Evolutionary conservation across 2,797 vertebrate species (phyloP).

Genomic region (Enteromius trimaculatus): DNA sequence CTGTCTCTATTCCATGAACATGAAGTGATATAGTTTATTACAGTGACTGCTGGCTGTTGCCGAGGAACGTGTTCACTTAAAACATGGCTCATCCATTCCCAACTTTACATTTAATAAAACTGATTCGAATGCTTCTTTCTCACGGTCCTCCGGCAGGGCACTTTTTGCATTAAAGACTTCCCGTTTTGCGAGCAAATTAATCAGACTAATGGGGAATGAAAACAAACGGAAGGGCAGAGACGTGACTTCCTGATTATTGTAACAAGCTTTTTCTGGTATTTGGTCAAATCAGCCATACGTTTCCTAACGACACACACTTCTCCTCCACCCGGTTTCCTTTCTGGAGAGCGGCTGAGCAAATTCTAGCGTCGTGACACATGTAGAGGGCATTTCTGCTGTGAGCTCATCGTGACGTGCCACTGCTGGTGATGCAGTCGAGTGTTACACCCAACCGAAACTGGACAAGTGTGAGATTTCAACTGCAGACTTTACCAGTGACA

Average conservation of each 20-base stretch:
- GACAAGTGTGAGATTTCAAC: not conserved
- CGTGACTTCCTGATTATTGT: conserved; percentile 22
- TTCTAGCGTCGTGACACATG: conserved; percentile 41
- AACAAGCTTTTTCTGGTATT: not conserved
- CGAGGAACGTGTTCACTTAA: not conserved
- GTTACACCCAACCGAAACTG: not conserved
- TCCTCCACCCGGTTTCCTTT: conserved; percentile 38
- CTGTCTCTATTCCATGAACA: not conserved
- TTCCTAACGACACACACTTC: conserved; percentile 4
- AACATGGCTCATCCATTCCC: not conserved
- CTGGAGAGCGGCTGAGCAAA: conserved; percentile 30
- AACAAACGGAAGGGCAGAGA: conserved; percentile 9
- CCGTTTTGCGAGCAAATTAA: not conserved
- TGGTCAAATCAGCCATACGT: not conserved
- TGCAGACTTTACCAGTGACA: not conserved
- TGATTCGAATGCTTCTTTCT: not conserved
- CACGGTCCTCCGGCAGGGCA: not conserved
- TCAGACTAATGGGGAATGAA: conserved; percentile 2
- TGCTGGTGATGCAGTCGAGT: not conserved
- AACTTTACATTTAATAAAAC: not conserved
- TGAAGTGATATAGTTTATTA: not conserved
- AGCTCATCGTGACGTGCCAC: not conserved
- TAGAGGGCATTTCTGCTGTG: not conserved
- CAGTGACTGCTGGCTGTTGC: not conserved
- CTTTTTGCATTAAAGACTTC: not conserved